Base-by-base conservation (phyloP, 53 echinoderm and acorn worm species). In the Echinometra lucunter region DNA sequence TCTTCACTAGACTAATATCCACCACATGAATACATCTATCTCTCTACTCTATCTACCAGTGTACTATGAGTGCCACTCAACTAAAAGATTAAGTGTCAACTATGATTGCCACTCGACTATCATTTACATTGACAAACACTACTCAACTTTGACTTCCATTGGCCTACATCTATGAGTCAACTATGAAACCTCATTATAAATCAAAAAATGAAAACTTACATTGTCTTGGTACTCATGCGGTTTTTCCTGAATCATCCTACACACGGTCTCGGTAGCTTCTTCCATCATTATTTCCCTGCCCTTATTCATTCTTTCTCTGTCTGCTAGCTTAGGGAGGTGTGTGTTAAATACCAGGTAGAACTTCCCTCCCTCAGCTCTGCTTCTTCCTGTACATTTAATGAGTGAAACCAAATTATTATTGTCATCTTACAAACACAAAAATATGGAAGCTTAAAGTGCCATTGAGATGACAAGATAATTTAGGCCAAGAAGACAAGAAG, bases 231-330 rank as follows among this genome's bases (percentile, higher is more conserved):
- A 94, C 32, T 56, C 66, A 2, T 83, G 23, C 17, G 25, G 37
- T 5, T 98, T 95, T 0, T 95, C 55, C 47, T 92, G 75, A 1
- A 93, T 66, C 96, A 96, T 96, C 28, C 47, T 45, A 82, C 96
- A 94, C 11, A 99, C 81, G 30, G 90, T 95, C 69, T 98, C 94
- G 2, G 97, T 96, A 16, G 97, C 94, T 15, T 95, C 95, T 2
- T 93, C 58, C 97, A 99, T 98, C 96, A 97, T 97, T 42, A 91
- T 63, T 74, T 99, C 99, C 25, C 97, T 89, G 83, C 95, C 96
- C 47, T 94, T 89, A 70, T 99, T 99, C 96, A 96, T 96, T 30
- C 94, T 6, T 25, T 99, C 99, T 70, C 92, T 66, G 13, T 96
- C 91, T 2, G 92, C 96, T 19, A 99, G 96, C 44, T 94, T 57